Evolutionary conservation across 2,888 invertebrate genomes (phyloP), one percentile per base, ranked within the genome.

Genomic region (Chaetogeoica ovagalla): DNA sequence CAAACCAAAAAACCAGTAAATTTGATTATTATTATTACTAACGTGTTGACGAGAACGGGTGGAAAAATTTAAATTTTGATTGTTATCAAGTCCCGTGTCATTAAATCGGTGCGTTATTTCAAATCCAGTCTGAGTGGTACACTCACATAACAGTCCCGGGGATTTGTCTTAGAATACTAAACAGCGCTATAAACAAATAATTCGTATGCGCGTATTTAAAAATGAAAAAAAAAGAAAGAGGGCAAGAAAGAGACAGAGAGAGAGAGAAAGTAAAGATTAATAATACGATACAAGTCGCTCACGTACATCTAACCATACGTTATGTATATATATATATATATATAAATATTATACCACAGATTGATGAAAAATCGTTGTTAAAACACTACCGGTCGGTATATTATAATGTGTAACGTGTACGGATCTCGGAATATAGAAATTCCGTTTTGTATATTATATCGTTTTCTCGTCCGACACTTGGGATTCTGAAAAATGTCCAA

Each of bases 141-240:
- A 17, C 0, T 37, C n/a, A n/a, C 43, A 1, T 43, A 43, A 43
- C 43, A 43, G n/a, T n/a, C 43, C 43, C 8, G 7, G 43, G 7
- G 43, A 30, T 30, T 30, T 7, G 43, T 43, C 43, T 19, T 15
- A 19, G 30, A 70, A 70, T 23, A 71, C 59, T 60, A 71, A 60
- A 71, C 43, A 71, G 43, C n/a, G 11, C 17, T 43, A 71, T 39
- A 59, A 43, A 59, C 23, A 43, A n/a, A 60, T 71, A 21, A 17
- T 17, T 43, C 39, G 70, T 57, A 55, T 17, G 57, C 70, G 21
- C 57, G 2, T 43, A 9, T 43, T 43, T 43, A 43, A 43, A 17
- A 37, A 21, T 43, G 6, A 43, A 17, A 37, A 21, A 39, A 39
- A 8, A n/a, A 9, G 0, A 19, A 19, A 19, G 3, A 7, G 9